Evolutionary conservation across 2,113 vertebrate genomes (phyloP).

Genomic region (Rhinolophus ferrumequinum): DNA sequence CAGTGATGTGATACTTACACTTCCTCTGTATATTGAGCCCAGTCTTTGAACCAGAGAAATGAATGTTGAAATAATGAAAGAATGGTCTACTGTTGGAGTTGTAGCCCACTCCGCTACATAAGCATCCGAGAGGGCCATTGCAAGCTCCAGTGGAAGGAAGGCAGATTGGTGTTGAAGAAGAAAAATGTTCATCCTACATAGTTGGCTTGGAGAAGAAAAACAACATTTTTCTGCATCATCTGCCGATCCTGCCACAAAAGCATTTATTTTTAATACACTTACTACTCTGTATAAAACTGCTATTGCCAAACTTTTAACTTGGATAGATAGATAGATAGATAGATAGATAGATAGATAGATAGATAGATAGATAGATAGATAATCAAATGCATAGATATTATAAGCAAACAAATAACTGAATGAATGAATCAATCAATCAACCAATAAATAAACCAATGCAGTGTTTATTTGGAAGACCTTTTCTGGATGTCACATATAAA

Average conservation of each 20-base stretch:
- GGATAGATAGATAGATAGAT: background rate
- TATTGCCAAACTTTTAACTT: slow-evolving; percentile 83
- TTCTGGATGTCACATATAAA: background rate
- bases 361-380: background rate
- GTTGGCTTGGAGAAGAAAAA: slow-evolving; percentile 69
- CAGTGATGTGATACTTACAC: background rate
- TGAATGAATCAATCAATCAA: background rate
- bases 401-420: background rate
- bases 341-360: background rate
- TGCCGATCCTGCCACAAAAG: slow-evolving; percentile 78
- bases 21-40: background rate
- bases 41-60: background rate
- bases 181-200: background rate
- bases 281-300: slow-evolving; percentile 79
- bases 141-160: slow-evolving; percentile 30
- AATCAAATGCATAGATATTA: background rate
- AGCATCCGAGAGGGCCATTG: background rate
- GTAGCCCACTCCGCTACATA: background rate
- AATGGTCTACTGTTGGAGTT: slow-evolving; percentile 50
- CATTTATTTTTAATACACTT: slow-evolving; percentile 79
- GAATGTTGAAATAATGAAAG: slow-evolving; percentile 66
- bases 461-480: background rate
- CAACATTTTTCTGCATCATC: slow-evolving; percentile 77
- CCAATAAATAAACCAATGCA: background rate
- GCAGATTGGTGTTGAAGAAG: slow-evolving; percentile 83